Conservation (phyloP, 2,888 invertebrate species). For the Trisateles emortualis region DNA sequence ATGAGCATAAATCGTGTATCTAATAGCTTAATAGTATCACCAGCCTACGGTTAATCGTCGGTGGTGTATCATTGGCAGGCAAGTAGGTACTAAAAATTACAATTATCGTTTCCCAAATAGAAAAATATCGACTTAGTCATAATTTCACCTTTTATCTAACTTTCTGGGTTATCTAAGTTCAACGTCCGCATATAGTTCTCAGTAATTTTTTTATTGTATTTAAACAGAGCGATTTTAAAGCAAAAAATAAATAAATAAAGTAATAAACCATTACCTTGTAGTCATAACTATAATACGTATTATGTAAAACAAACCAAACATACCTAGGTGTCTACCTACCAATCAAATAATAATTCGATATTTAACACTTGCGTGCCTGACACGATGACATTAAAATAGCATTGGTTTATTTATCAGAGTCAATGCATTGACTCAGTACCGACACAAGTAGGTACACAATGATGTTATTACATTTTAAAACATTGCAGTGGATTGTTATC, state of each 20-base stretch:
- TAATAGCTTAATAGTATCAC: no score
- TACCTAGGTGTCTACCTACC: no score
- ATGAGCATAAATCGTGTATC: no score
- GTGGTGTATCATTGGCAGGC: no score
- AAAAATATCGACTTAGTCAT: background rate
- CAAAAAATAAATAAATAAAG: no score
- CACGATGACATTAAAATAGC: slow-evolving; percentile 39
- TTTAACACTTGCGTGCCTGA: background rate
- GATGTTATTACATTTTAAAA: slow-evolving; percentile 42
- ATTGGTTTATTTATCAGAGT: slow-evolving; percentile 44
- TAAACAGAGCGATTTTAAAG: no score
- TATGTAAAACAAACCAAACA: no score
- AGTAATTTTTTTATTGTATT: background rate
- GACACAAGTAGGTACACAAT: slow-evolving; percentile 25
- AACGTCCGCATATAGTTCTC: slow-evolving; percentile 11
- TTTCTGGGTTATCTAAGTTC: slow-evolving; percentile 47
- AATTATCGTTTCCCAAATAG: no score
- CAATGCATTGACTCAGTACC: slow-evolving; percentile 36
- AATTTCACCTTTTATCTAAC: slow-evolving; percentile 20
- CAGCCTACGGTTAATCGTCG: no score
- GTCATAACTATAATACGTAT: no score
- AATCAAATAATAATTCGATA: background rate
- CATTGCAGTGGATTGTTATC: slow-evolving; percentile 56
- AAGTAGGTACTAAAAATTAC: no score
- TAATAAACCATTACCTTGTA: no score